Percentiles rank a stretch among this genome's conserved stretches.
Conservation (phyloP, 1,140 invertebrate species). For the Drosophila fuyamai region DNA sequence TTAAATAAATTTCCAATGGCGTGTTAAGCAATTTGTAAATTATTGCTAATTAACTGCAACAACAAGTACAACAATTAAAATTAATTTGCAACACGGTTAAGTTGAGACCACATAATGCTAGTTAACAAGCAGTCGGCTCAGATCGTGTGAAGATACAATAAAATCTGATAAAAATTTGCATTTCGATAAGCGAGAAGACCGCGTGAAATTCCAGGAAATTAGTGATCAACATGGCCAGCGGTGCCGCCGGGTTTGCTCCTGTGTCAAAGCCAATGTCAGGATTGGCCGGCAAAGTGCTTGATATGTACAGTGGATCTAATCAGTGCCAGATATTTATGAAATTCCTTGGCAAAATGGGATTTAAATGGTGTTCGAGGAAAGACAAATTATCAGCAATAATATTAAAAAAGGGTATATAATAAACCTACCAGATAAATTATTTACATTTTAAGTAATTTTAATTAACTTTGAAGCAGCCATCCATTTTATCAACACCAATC, state of each 20-base stretch:
- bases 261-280: slow-evolving; percentile 72
- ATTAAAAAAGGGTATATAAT: no score
- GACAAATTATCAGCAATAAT: no score
- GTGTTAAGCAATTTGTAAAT: slow-evolving; percentile 55
- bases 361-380: no score
- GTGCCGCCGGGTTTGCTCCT: slow-evolving; percentile 40
- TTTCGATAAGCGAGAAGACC: slow-evolving; percentile 54
- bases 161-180: slow-evolving; percentile 36
- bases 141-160: slow-evolving; percentile 79
- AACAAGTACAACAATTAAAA: slow-evolving; percentile 67
- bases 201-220: slow-evolving; percentile 77
- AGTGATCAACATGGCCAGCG: slow-evolving; percentile 43
- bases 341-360: no score
- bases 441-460: not conserved
- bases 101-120: slow-evolving; percentile 34
- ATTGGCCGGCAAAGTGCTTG: slow-evolving; percentile 5
- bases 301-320: slow-evolving; percentile 17
- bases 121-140: slow-evolving; percentile 70
- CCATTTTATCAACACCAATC: no score
- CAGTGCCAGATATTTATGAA: not conserved
- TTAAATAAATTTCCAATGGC: slow-evolving; percentile 26
- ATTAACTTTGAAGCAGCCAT: not conserved
- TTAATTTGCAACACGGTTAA: slow-evolving; percentile 72
- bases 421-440: no score
- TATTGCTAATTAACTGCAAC: slow-evolving; percentile 48